Percentiles rank a stretch among this genome's conserved stretches.
Evolutionary conservation across 1,140 invertebrate species (phyloP).

Genomic region (Cotesia vestalis): DNA sequence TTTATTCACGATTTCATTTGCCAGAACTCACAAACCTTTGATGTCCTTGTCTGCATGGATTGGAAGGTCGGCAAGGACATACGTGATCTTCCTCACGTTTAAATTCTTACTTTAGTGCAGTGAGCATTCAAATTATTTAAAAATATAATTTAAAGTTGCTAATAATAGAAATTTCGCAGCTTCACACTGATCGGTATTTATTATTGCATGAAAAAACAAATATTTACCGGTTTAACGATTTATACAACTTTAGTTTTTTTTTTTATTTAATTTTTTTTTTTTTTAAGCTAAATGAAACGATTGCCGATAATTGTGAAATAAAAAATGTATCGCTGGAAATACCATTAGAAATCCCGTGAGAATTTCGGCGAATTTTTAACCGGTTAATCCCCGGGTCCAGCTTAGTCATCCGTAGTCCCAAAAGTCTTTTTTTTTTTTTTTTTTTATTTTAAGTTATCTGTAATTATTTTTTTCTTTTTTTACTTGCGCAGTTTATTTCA

Average conservation of each 20-base stretch:
- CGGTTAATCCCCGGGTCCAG: no score
- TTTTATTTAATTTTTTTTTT: neutral
- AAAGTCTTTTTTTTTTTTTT: no score
- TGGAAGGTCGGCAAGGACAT: neutral
- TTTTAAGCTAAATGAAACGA: neutral
- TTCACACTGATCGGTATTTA: neutral
- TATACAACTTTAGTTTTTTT: no score
- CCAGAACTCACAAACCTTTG: neutral
- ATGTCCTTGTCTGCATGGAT: neutral
- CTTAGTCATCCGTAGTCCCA: no score
- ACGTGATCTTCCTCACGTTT: slow-evolving; percentile 6
- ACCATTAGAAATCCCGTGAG: neutral
- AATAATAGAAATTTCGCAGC: neutral
- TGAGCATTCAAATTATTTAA: neutral
- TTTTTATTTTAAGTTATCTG: no score
- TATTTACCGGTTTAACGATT: no score
- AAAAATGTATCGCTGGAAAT: slow-evolving; percentile 26
- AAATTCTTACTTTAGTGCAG: neutral
- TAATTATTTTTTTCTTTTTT: no score
- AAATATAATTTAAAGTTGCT: no score
- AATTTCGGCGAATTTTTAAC: slow-evolving; percentile 9
- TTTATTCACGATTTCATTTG: no score
- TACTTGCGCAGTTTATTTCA: no score
- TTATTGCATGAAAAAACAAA: no score
- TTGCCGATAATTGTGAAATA: slow-evolving; percentile 4